phyloP scores from a whole-genome alignment of 2,797 vertebrate genomes.

The Gymnopithys bicolor region DNA sequence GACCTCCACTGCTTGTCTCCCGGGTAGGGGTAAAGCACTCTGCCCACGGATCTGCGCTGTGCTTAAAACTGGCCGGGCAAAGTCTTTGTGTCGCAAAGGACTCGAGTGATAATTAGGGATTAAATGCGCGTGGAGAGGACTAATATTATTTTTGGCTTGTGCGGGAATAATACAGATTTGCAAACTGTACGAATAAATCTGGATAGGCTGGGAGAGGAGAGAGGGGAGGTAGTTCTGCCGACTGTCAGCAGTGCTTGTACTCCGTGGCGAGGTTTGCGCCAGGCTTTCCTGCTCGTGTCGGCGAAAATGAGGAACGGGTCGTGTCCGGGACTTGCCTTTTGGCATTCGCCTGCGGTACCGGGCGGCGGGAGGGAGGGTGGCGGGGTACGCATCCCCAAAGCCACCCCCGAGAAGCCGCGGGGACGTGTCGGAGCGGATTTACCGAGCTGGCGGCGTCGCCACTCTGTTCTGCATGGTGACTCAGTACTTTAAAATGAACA shows the following conservation, averaged over 20 bases:
- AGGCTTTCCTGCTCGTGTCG: not conserved
- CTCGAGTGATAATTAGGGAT: constrained; percentile 53
- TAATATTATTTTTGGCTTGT: constrained; percentile 63
- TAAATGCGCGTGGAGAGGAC: constrained; percentile 39
- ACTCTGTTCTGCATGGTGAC: not conserved
- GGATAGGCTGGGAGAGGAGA: not conserved
- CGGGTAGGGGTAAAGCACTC: not conserved
- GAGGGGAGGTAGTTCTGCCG: not conserved
- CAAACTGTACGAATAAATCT: not conserved
- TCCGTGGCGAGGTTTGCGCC: not conserved
- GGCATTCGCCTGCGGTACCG: not conserved
- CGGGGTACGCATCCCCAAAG: not conserved
- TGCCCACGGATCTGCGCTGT: not conserved
- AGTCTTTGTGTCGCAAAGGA: constrained; percentile 39
- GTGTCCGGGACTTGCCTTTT: not conserved
- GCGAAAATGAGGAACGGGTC: not conserved
- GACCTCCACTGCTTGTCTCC: not conserved
- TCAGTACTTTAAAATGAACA: not conserved
- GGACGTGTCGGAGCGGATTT: not conserved
- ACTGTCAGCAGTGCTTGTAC: not conserved
- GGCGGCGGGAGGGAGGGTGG: accelerated
- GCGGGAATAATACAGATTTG: constrained; percentile 20
- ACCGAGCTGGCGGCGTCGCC: no score
- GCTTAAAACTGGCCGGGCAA: not conserved
- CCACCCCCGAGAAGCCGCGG: not conserved